Evolutionary conservation across 2,113 vertebrate genomes (phyloP).

Genomic region (Syngnathus floridae): DNA sequence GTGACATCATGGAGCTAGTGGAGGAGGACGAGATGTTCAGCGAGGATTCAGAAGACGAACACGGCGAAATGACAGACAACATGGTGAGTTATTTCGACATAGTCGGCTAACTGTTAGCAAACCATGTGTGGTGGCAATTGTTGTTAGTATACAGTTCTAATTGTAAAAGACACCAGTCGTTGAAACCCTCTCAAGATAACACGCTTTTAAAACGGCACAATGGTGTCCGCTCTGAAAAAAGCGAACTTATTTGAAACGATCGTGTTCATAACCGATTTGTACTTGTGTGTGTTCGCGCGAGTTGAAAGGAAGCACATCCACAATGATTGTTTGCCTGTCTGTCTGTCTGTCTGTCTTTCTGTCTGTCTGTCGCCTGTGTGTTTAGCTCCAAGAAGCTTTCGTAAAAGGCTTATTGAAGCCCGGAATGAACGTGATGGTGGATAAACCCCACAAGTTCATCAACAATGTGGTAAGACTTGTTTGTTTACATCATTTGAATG

Average conservation of each 20-base stretch:
- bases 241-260: neutral
- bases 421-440: constrained; percentile 81
- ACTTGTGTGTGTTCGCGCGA: too few species aligned
- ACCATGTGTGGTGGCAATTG: neutral
- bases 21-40: constrained; percentile 58
- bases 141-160: neutral
- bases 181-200: neutral
- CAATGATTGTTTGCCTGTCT: neutral
- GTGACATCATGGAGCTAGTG: constrained; percentile 46
- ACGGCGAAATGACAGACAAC: constrained; percentile 69
- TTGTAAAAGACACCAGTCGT: neutral
- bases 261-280: too few species aligned
- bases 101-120: constrained; percentile 18
- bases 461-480: constrained; percentile 77
- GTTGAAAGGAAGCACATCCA: neutral
- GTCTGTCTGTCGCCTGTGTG: neutral
- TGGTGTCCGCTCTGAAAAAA: neutral
- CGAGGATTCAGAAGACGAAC: constrained; percentile 75
- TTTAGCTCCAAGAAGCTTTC: constrained; percentile 87
- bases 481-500: neutral
- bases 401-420: constrained; percentile 80
- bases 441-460: constrained; percentile 66
- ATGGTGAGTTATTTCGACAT: constrained; percentile 62
- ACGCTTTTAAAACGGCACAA: neutral
- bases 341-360: neutral